Base-by-base conservation (phyloP, 2,888 invertebrate genomes). In the Zygaena filipendulae region DNA sequence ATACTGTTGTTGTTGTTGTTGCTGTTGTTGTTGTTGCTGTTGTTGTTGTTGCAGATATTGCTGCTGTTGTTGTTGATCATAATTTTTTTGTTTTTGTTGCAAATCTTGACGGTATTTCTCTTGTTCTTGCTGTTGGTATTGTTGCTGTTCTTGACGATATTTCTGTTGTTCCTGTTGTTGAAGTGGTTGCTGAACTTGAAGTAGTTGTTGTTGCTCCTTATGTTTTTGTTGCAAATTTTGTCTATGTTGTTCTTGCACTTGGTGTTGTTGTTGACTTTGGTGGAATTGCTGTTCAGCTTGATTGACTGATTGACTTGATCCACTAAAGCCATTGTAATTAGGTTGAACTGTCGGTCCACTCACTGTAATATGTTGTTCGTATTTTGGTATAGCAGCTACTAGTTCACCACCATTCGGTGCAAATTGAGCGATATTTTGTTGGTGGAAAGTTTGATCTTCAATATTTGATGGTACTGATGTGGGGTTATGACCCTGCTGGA, bases 361-460 rank as follows among this genome's bases (percentile, higher is more conserved):
- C n/a, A 85, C 77, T 8, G 87, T 84, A 37, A 87, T 83, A 44
- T 92, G 92, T 43, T 91, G 90, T 61, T 92, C 92, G 40, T 84
- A 86, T 68, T 89, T 90, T 4, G 92, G 87, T 32, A 92, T 84
- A 10, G 92, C 86, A 30, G 87, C 86, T 11, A 91, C 83, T 21
- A 92, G 72, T 63, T 92, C 90, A 1, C 90, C 89, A 19, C 85
- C 87, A 2, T 87, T 81, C 19, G 85, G 85, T 11, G 84, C 66
- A 34, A 84, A 62, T 13, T 80, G 72, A 4, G 67, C 64, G 27
- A 80, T 50, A 36, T 72, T 64, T 52, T 82, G 80, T 39, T 74
- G 70, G 41, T 79, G 71, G 7, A 16, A 7, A n/a, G n/a, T n/a
- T n/a, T n/a, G n/a, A n/a, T n/a, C n/a, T 30, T 72, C 60, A 16